Percentiles rank a stretch among this genome's conserved stretches.
Conservation (phyloP, 1,140 invertebrate species). For the Idris sp. region DNA sequence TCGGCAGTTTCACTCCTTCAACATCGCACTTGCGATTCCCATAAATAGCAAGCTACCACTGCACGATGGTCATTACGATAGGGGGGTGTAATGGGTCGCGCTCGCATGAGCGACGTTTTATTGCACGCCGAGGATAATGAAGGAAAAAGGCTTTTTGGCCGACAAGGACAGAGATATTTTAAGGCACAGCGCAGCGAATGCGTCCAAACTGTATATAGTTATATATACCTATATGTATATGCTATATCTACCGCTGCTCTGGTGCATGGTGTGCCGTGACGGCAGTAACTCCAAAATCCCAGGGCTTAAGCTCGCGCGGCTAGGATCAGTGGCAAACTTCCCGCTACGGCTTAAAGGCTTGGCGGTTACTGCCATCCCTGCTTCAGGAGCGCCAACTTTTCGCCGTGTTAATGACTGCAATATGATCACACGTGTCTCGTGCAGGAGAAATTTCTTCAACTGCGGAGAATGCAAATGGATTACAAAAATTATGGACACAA, state of each 20-base stretch:
- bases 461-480: constrained; percentile 42
- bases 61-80: constrained; percentile 73
- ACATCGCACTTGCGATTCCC: constrained; percentile 61
- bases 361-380: constrained; percentile 74
- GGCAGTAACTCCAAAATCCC: constrained; percentile 78
- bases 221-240: too few relatives aligned
- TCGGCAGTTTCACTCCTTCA: constrained; percentile 75
- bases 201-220: too few relatives aligned
- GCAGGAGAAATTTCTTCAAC: constrained; percentile 63
- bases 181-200: too few relatives aligned
- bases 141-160: constrained; percentile 13
- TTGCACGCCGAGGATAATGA: constrained; percentile 9
- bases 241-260: constrained; percentile 69
- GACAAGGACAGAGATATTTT: too few relatives aligned
- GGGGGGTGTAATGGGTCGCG: constrained; percentile 74
- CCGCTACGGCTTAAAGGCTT: constrained; percentile 78
- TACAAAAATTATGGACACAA: constrained; percentile 22
- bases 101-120: constrained; percentile 62
- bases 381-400: constrained; percentile 69
- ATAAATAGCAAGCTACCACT: constrained; percentile 74
- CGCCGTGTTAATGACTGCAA: constrained; percentile 76
- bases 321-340: constrained; percentile 78
- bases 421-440: constrained; percentile 73
- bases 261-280: constrained; percentile 75
- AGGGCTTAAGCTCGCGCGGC: constrained; percentile 75